Percentiles rank a stretch among this genome's conserved stretches.
Evolutionary conservation across 2,113 vertebrate species (phyloP).

Genomic region (Capreolus pygargus): DNA sequence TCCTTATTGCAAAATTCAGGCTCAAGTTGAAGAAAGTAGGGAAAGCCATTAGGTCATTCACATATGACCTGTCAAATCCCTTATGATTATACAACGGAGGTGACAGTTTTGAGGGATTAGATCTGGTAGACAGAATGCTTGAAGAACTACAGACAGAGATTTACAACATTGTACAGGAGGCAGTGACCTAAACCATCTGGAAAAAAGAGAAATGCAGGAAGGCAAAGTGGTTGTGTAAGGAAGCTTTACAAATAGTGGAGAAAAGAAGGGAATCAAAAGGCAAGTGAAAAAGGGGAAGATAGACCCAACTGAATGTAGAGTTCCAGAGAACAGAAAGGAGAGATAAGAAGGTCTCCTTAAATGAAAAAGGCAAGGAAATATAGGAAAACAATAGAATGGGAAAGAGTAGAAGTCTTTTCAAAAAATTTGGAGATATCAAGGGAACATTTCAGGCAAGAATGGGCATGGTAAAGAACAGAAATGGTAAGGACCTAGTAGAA

Average conservation of each 20-base stretch:
- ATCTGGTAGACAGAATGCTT: background rate
- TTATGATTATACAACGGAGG: background rate
- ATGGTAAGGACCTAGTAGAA: background rate
- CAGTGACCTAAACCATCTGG: background rate
- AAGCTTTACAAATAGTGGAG: background rate
- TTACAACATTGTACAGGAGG: background rate
- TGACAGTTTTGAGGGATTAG: background rate
- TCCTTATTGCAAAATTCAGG: background rate
- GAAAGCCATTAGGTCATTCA: background rate
- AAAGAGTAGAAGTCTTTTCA: background rate
- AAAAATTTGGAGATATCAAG: background rate
- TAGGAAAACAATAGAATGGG: background rate
- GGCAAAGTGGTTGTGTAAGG: background rate
- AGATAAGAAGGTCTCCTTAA: background rate
- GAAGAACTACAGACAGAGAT: background rate
- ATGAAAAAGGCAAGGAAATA: background rate
- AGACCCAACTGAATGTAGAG: background rate
- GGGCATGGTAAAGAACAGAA: background rate
- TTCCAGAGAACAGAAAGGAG: background rate
- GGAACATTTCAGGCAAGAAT: background rate
- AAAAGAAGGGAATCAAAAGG: background rate
- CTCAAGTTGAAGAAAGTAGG: background rate
- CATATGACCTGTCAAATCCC: background rate
- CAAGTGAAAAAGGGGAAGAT: background rate
- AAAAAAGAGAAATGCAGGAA: background rate